phyloP scores from a whole-genome alignment of 2,113 vertebrate species.

The Piprites chloris region DNA sequence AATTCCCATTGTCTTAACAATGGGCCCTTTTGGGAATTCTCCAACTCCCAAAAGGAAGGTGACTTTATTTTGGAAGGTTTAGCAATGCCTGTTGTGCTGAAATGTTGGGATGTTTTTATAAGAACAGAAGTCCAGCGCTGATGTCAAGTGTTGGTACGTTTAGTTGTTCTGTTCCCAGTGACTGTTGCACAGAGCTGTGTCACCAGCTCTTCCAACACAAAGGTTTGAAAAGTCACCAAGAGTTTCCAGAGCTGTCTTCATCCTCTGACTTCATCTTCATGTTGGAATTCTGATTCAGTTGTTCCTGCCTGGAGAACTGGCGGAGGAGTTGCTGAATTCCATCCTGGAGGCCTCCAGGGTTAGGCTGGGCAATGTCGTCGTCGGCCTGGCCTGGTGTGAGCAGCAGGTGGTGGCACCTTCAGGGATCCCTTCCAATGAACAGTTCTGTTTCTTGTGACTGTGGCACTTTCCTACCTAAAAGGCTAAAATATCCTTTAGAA shows the following conservation, averaged over 20 bases:
- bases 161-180: neutral
- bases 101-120: neutral
- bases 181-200: neutral
- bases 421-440: neutral
- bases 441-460: neutral
- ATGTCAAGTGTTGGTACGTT: neutral
- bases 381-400: neutral
- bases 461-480: neutral
- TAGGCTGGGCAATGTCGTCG: rapidly evolving
- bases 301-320: neutral
- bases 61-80: neutral
- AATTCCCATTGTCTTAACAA: neutral
- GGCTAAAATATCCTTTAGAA: neutral
- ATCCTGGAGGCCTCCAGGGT: neutral
- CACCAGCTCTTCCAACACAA: neutral
- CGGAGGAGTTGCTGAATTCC: neutral
- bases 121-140: neutral
- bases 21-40: neutral
- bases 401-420: neutral
- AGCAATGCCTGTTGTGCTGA: neutral
- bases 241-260: neutral
- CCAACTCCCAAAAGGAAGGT: neutral
- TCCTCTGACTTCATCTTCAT: neutral
- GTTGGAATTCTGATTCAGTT: neutral
- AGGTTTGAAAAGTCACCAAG: neutral